These are phyloP conservation scores for Chitala chitala DNA, from an alignment of 2,113 vertebrate species.

Conservation along the genomic window DNA sequence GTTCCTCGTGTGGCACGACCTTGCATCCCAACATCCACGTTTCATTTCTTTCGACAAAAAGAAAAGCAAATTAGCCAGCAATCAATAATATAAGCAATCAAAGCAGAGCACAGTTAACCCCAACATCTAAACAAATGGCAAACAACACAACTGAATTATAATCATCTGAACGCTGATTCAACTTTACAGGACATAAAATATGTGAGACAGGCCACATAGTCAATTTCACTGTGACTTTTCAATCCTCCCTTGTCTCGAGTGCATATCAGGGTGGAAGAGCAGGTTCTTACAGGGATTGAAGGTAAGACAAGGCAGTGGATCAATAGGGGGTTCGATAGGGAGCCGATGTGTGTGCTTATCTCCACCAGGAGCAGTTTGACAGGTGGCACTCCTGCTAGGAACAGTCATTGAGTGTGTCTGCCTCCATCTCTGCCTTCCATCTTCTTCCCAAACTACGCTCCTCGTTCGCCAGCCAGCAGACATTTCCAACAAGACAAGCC, in stretches of 20 bases:
- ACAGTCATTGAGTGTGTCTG: slow-evolving; percentile 23
- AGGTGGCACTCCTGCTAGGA: slow-evolving; percentile 12
- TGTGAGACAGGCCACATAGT: no score
- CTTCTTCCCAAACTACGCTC: neutral
- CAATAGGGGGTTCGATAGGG: slow-evolving; percentile 45
- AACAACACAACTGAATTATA: neutral
- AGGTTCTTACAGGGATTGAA: slow-evolving; percentile 19
- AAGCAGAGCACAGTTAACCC: neutral
- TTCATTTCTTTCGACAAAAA: neutral
- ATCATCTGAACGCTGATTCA: no score
- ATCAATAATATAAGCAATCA: neutral
- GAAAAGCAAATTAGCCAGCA: neutral
- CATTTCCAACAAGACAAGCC: no score
- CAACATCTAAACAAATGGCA: neutral
- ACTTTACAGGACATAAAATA: no score
- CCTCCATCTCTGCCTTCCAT: neutral
- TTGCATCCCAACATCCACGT: slow-evolving; percentile 1
- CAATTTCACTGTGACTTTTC: neutral
- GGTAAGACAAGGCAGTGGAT: slow-evolving; percentile 34
- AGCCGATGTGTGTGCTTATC: slow-evolving; percentile 44
- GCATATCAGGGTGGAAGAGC: neutral
- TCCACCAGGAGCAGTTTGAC: slow-evolving; percentile 28
- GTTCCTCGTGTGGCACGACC: neutral
- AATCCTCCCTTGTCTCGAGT: neutral
- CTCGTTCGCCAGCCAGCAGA: neutral